phyloP scores from a whole-genome alignment of 2,888 invertebrate genomes.

The Apotomis betuletana region DNA sequence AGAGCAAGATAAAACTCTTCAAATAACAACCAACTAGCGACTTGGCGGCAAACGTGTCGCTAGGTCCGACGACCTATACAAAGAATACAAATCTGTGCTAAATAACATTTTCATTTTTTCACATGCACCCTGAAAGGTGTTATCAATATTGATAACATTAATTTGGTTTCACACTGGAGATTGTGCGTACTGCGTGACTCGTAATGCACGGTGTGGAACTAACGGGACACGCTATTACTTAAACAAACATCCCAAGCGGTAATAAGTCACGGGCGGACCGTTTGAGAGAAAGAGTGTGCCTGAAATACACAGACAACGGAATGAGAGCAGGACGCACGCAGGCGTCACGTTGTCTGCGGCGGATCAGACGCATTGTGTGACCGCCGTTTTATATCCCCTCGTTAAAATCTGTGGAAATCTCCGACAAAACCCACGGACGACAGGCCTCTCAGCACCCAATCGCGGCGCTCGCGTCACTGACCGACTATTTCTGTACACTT shows the following conservation, averaged over 20 bases:
- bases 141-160: background rate
- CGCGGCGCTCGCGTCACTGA: slow-evolving; percentile 64
- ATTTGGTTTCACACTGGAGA: background rate
- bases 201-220: background rate
- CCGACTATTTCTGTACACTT: slow-evolving; percentile 68
- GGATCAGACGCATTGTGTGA: slow-evolving; percentile 42
- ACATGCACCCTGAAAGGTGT: background rate
- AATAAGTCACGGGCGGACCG: background rate
- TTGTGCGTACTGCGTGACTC: background rate
- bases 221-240: background rate
- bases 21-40: slow-evolving; percentile 16
- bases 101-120: background rate
- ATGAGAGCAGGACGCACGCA: slow-evolving; percentile 46
- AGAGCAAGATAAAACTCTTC: slow-evolving; percentile 6
- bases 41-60: background rate
- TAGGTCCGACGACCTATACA: background rate
- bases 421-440: slow-evolving; percentile 30
- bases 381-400: slow-evolving; percentile 39
- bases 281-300: background rate
- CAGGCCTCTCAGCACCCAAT: slow-evolving; percentile 41
- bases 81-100: background rate
- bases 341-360: slow-evolving; percentile 68
- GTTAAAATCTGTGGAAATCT: slow-evolving; percentile 43
- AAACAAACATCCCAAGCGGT: background rate
- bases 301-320: slow-evolving; percentile 43